phyloP scores from a whole-genome alignment of 2,888 invertebrate species.

The Rutpela maculata region DNA sequence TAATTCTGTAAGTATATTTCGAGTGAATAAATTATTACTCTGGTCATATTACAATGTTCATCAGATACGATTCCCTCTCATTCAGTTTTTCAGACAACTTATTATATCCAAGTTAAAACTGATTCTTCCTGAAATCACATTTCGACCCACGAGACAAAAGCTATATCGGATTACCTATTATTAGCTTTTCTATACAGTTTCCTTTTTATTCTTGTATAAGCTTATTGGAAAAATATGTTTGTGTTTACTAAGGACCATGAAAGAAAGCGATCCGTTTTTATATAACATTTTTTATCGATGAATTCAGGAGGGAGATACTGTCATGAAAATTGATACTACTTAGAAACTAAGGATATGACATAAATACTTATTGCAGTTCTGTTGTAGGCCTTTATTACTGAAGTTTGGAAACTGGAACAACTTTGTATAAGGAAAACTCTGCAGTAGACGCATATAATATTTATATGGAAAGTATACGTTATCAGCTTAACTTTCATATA shows the following conservation, averaged over 20 bases:
- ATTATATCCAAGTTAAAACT: conserved; percentile 26
- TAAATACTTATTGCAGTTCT: not conserved
- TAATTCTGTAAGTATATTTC: no score
- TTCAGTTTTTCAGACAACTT: not conserved
- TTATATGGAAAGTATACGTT: not conserved
- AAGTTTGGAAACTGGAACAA: not conserved
- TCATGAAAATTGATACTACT: conserved; percentile 21
- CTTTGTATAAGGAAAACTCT: not conserved
- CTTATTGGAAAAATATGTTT: conserved; percentile 9
- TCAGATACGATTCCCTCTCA: no score
- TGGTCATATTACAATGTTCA: no score
- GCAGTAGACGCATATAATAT: not conserved
- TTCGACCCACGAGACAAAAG: conserved; percentile 29
- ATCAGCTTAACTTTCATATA: no score
- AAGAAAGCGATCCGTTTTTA: conserved; percentile 13
- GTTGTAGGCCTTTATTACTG: not conserved
- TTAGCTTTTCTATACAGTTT: conserved; percentile 34
- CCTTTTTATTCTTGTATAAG: conserved; percentile 33
- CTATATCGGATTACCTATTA: conserved; percentile 37
- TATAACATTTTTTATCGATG: not conserved
- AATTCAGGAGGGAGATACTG: not conserved
- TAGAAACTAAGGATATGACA: not conserved
- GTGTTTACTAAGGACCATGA: conserved; percentile 18
- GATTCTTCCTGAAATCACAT: conserved; percentile 27
- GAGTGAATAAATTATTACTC: no score